Evolutionary conservation across 2,888 invertebrate species (phyloP).

Genomic region (Plemyria rubiginata): DNA sequence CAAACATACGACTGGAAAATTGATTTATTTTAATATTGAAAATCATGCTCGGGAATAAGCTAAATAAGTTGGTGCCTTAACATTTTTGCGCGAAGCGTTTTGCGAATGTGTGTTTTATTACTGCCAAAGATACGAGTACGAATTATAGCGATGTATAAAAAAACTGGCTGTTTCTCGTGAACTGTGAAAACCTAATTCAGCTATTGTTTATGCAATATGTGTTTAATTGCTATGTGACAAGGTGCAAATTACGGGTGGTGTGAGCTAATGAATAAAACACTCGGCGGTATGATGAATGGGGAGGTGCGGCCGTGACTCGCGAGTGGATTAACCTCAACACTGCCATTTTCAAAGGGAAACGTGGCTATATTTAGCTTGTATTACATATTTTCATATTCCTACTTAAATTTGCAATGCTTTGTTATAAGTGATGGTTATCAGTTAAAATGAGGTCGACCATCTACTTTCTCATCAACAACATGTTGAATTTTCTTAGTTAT

Average conservation of each 20-base stretch:
- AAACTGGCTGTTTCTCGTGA: slow-evolving; percentile 1
- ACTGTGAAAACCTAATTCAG: slow-evolving; percentile 41
- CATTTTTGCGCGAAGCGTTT: no score
- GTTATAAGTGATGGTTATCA: no score
- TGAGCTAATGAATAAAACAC: slow-evolving; percentile 66
- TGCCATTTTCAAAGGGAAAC: slow-evolving; percentile 33
- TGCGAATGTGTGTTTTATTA: no score
- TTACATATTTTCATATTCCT: neutral
- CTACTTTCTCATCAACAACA: no score
- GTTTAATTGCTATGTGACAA: slow-evolving; percentile 59
- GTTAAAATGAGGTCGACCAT: no score
- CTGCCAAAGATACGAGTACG: no score
- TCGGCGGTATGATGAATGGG: slow-evolving; percentile 69
- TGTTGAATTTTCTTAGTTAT: no score
- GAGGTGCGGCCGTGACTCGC: slow-evolving; percentile 68
- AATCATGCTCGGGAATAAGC: no score
- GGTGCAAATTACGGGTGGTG: slow-evolving; percentile 62
- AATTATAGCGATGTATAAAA: no score
- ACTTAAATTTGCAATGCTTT: neutral
- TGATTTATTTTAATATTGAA: no score
- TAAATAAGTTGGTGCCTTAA: no score
- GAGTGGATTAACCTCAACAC: slow-evolving; percentile 66
- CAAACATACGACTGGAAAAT: no score
- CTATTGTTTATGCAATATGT: slow-evolving; percentile 57
- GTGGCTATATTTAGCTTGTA: neutral